A percentile compares a stretch with the other conserved stretches of the same genome.
Conservation (phyloP, 2,888 invertebrate genomes). For the Pasiphila rectangulata region DNA sequence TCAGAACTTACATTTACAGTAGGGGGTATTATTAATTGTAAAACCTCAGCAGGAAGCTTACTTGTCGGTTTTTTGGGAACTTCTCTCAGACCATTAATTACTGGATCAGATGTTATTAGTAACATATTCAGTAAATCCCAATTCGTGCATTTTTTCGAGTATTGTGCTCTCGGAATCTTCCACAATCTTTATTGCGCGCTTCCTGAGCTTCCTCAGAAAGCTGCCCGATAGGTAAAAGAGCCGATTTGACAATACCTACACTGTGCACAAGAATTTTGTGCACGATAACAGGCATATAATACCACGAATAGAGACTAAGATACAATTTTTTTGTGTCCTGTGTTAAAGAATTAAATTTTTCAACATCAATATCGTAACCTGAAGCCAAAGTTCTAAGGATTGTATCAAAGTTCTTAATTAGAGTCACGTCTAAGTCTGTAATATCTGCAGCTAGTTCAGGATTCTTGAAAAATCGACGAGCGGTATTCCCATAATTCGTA, state of each 20-base stretch:
- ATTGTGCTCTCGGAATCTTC: conserved; percentile 13
- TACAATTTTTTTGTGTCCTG: conserved; percentile 8
- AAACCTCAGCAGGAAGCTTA: background rate
- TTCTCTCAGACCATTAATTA: conserved; percentile 9
- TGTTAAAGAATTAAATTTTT: background rate
- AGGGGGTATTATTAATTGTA: background rate
- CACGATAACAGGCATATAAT: conserved; percentile 20
- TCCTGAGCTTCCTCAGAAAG: conserved; percentile 12
- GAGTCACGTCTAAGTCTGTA: background rate
- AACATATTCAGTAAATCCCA: background rate
- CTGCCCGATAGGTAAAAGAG: conserved; percentile 7
- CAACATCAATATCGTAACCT: background rate
- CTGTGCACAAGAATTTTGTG: conserved; percentile 21
- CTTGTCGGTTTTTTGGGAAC: background rate
- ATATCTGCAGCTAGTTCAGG: conserved; percentile 1
- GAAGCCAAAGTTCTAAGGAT: background rate
- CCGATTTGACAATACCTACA: conserved; percentile 10
- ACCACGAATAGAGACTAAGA: conserved; percentile 25
- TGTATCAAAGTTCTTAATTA: background rate
- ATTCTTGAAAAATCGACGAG: conserved; percentile 5
- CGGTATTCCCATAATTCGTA: conserved; percentile 8
- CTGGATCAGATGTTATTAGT: conserved; percentile 11
- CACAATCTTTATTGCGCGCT: conserved; percentile 13
- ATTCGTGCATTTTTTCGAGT: conserved; percentile 7
- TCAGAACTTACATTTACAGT: background rate